Evolutionary conservation across 2,797 vertebrate species (phyloP).

Genomic region (Xyrichtys novacula): DNA sequence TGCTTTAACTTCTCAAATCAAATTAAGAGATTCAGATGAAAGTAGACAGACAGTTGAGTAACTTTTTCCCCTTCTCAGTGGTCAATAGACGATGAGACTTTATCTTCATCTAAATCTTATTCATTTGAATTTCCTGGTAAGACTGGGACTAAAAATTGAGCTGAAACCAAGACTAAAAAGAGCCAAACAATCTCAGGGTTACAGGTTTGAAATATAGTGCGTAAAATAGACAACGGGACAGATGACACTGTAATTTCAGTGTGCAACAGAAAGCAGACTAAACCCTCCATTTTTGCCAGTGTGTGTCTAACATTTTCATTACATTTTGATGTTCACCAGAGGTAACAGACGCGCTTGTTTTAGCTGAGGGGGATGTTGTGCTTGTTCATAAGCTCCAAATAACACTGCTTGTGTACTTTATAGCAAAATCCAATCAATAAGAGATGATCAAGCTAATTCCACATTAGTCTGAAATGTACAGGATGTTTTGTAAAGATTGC

Average conservation of each 20-base stretch:
- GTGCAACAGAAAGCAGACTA: not conserved
- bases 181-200: not conserved
- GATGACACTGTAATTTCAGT: not conserved
- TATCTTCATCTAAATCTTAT: slow-evolving; percentile 41
- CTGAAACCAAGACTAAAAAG: not conserved
- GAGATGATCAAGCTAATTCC: not conserved
- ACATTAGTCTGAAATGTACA: not conserved
- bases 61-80: not conserved
- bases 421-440: not conserved
- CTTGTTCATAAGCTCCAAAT: slow-evolving; percentile 4
- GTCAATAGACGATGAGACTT: not conserved
- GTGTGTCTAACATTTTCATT: slow-evolving; percentile 8
- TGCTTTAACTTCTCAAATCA: not conserved
- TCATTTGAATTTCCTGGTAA: slow-evolving; percentile 16
- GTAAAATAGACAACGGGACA: not conserved
- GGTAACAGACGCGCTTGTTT: slow-evolving; percentile 4
- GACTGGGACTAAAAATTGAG: slow-evolving; percentile 13
- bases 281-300: not conserved
- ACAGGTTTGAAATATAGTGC: not conserved
- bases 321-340: slow-evolving; percentile 10
- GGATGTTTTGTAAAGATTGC: too few relatives aligned
- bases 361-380: slow-evolving; percentile 11
- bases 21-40: slow-evolving; percentile 2
- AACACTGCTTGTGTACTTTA: not conserved
- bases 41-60: not conserved